These are phyloP conservation scores for Limonius californicus DNA, from an alignment of 1,140 invertebrate genomes.

Conservation along the genomic window DNA sequence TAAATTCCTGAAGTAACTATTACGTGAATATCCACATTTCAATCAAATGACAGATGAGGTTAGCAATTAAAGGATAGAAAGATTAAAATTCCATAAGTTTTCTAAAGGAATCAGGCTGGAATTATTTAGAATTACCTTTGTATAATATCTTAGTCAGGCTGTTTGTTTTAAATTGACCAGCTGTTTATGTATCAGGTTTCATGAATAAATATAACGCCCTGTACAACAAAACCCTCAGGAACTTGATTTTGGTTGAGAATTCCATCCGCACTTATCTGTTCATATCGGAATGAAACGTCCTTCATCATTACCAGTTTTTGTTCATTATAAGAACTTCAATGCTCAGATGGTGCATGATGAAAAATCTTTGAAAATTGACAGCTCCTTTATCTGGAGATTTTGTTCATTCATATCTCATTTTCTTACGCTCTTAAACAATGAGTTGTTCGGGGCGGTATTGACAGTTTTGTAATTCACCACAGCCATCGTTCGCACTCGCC, in stretches of 20 bases:
- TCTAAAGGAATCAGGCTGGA: too few relatives aligned
- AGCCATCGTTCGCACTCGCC: conserved; percentile 24
- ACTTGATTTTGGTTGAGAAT: not conserved
- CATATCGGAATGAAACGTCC: conserved; percentile 30
- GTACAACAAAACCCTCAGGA: too few relatives aligned
- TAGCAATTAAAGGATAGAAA: too few relatives aligned
- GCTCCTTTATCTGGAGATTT: conserved; percentile 48
- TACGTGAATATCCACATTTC: too few relatives aligned
- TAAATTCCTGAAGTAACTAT: too few relatives aligned
- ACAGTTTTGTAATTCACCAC: conserved; percentile 28
- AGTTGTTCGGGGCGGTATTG: conserved; percentile 26
- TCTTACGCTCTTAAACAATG: conserved; percentile 44
- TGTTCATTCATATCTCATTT: conserved; percentile 46
- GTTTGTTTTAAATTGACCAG: too few relatives aligned
- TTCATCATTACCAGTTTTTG: conserved; percentile 47
- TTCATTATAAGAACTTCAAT: conserved; percentile 47
- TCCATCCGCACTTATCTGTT: conserved; percentile 16
- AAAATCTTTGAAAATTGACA: conserved; percentile 47
- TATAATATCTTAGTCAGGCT: too few relatives aligned
- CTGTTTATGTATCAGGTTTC: too few relatives aligned
- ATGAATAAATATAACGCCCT: too few relatives aligned
- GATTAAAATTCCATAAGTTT: too few relatives aligned
- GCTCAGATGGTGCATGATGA: conserved; percentile 46
- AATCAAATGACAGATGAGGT: too few relatives aligned
- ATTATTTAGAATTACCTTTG: too few relatives aligned